Base-by-base conservation (phyloP, 2,113 vertebrate species). In the Ancistrus triradiatus region DNA sequence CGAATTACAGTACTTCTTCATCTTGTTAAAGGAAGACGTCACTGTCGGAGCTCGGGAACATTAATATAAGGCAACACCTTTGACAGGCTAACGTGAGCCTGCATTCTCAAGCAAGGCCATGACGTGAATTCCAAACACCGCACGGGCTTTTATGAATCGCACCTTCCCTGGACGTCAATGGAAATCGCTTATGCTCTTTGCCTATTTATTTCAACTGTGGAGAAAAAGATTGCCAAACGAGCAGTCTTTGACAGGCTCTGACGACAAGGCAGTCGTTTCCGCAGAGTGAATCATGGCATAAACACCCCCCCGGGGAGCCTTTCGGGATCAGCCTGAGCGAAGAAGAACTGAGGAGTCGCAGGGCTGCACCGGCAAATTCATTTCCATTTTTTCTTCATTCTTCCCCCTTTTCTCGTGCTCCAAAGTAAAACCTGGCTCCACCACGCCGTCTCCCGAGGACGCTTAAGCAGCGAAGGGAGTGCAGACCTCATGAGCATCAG, bases 251-350 rank as follows among this genome's bases (percentile, higher is more conserved):
- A 73, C 79, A 77, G 77, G 78, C 82, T 81, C 72, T 84, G 82
- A 86, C 77, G 88, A 84, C 77, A 88, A 87, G 81, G 79, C 81
- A 85, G 52, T 66, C 35, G 25, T 58, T 92, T 91, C 90, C 84
- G 88, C 83, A 85, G 85, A 91, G 86, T 90, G 91, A 93, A 90
- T 91, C 84, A 91, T 87, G 85, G 85, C 86, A 87, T 90, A 90
- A 91, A 90, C 74, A 86, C 81, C 59, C 80, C 79, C 89, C 88
- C 85, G 87, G 72, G 88, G 86, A 88, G 66, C 70, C 76, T 81
- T 85, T 56, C 14, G 13, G 28, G 40, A 55, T 55, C 50, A 47
- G 51, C 27, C 43, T 37, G 42, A 42, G 44, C 50, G 59, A 62
- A 25, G 59, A 37, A 38, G 33, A 47, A 59, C 42, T 59, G 57